Evolutionary conservation across 92 coral and sea anemone genomes (phyloP), one percentile per base, ranked within the genome.

Genomic region (Epizoanthus stellaris): DNA sequence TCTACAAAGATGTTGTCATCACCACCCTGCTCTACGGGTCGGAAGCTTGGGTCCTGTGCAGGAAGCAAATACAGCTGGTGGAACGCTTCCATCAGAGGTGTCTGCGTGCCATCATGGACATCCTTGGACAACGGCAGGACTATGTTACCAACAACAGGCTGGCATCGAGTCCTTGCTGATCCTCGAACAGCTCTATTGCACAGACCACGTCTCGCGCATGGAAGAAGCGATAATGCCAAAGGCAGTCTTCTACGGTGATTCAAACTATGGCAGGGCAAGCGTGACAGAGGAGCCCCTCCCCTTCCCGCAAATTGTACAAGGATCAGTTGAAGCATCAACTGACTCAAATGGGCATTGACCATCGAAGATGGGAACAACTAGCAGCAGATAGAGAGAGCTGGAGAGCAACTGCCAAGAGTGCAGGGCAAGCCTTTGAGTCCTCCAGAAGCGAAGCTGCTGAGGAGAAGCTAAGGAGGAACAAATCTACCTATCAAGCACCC

Each of bases 151-250:
- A 80, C 49, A 25, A 23, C 2, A 38, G 10, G 86, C 86, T 4
- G 47, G 52, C 54, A 49, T 56, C 10, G 34, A 63, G 4, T 23
- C 15, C 36, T 17, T 7, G 65, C 23, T 54, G 75, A 82, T 15
- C 47, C 56, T 20, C 8, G 23, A 53, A 53, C 73, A 36, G 52
- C 70, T 72, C 23, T 60, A 75, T 45, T 82, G 67, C 66, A 69
- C 57, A 17, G 88, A 75, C 5, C 88, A 85, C 62, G 59, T 86
- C 19, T 25, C 60, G 30, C 2, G 72, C 10, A 85, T 73, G 71
- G 83, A 73, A 1, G 82, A 61, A 70, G 9, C 38, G 12, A 40
- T 69, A 12, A 40, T 57, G 58, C 82, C 87, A 45, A 45, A 5
- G 9, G 52, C 8, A 45, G 52, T 71, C 67, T 83, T 83, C 66